Conservation (phyloP, 92 coral and sea anemone species). For the Diadumene lineata region DNA sequence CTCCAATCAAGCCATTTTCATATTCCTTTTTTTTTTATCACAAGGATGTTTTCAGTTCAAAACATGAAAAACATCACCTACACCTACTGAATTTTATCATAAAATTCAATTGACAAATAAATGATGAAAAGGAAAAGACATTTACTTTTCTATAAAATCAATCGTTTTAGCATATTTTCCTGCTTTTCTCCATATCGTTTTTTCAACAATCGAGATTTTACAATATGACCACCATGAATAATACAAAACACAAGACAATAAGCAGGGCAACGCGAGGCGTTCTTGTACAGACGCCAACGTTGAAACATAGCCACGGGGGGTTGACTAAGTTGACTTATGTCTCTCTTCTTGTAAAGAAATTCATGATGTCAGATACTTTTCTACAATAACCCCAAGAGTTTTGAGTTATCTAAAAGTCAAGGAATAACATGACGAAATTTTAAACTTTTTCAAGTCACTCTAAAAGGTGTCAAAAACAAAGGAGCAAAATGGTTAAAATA, state of each 20-base stretch:
- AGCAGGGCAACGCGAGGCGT: too few relatives aligned
- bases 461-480: background rate
- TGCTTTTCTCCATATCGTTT: background rate
- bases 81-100: too few relatives aligned
- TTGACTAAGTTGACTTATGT: background rate
- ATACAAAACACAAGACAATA: background rate
- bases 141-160: background rate
- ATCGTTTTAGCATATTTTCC: background rate
- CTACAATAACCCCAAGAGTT: background rate
- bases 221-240: background rate
- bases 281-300: background rate
- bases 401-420: background rate
- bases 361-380: background rate
- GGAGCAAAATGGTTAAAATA: background rate
- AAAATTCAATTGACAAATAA: too few relatives aligned
- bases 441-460: background rate
- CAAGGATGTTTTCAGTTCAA: too few relatives aligned
- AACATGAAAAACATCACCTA: too few relatives aligned
- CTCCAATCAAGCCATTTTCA: too few relatives aligned
- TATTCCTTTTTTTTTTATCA: too few relatives aligned
- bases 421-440: background rate
- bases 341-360: background rate
- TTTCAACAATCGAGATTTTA: background rate
- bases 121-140: too few relatives aligned
- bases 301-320: constrained; percentile 13